Evolutionary conservation across 2,888 invertebrate genomes (phyloP).

Genomic region (Erpobdella octoculata): DNA sequence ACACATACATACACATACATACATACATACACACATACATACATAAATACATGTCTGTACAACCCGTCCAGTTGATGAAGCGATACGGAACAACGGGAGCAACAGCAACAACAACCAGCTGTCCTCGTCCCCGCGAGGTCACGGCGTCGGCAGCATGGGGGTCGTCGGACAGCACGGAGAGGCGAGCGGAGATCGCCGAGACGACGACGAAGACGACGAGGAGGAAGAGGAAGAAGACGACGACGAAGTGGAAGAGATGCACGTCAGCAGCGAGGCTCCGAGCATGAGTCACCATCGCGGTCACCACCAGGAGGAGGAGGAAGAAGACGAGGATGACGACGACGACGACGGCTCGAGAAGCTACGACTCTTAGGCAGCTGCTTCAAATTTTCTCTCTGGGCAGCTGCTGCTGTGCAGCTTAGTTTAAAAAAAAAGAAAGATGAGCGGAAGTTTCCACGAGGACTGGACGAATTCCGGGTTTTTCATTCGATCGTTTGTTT

Average conservation of each 20-base stretch:
- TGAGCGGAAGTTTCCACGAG: too few species aligned
- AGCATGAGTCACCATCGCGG: background rate
- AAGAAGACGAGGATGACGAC: constrained; percentile 12
- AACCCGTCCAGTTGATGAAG: background rate
- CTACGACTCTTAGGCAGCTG: too few species aligned
- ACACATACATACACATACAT: too few species aligned
- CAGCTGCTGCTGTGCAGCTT: too few species aligned
- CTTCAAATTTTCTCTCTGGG: too few species aligned
- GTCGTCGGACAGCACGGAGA: background rate
- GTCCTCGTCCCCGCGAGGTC: background rate
- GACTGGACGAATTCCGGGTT: too few species aligned
- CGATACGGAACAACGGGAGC: background rate
- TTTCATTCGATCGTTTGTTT: too few species aligned
- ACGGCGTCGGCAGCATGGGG: background rate
- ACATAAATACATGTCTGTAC: too few species aligned
- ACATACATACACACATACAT: too few species aligned
- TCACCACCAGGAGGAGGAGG: background rate
- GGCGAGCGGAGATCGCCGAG: constrained; percentile 4
- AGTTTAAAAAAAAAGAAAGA: too few species aligned
- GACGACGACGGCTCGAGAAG: constrained; percentile 14
- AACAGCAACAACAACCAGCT: background rate
- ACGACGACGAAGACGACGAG: constrained; percentile 15
- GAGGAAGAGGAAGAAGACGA: constrained; percentile 24
- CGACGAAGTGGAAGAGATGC: constrained; percentile 7
- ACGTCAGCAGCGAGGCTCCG: background rate